A percentile compares a stretch with the other conserved stretches of the same genome.
These are phyloP conservation scores for Marcusenius ussheri DNA, from an alignment of 2,113 vertebrate species.

Conservation along the genomic window DNA sequence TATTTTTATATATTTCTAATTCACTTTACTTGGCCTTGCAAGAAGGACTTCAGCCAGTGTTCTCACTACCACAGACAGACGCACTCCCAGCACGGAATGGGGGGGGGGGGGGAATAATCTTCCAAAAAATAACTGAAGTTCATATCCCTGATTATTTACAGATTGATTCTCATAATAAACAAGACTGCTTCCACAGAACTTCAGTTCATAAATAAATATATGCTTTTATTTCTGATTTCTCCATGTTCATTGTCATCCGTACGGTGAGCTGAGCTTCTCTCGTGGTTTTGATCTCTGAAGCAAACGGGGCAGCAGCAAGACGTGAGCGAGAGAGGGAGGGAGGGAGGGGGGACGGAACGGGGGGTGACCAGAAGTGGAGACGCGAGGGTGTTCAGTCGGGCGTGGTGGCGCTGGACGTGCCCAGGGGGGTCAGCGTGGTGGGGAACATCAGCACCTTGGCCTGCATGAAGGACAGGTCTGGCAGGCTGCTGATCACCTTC, in stretches of 20 bases:
- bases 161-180: slow-evolving; percentile 64
- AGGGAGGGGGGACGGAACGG: background rate
- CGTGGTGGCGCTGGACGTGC: slow-evolving; percentile 39
- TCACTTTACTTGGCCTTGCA: slow-evolving; percentile 39
- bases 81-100: slow-evolving; percentile 65
- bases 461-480: slow-evolving; percentile 96
- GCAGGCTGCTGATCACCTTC: slow-evolving; percentile 81
- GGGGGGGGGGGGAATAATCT: slow-evolving; percentile 43
- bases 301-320: background rate
- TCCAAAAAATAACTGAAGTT: slow-evolving; percentile 35
- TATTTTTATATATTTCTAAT: slow-evolving; percentile 40
- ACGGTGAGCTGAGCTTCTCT: background rate
- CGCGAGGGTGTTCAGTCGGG: slow-evolving; percentile 42
- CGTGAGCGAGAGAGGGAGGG: slow-evolving; percentile 21
- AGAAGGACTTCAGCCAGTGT: slow-evolving; percentile 75
- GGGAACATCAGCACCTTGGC: slow-evolving; percentile 99
- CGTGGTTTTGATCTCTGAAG: background rate
- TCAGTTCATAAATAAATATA: slow-evolving; percentile 81
- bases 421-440: slow-evolving; percentile 79
- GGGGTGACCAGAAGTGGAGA: background rate
- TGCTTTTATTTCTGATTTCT: slow-evolving; percentile 49
- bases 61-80: slow-evolving; percentile 72
- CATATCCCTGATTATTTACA: slow-evolving; percentile 81
- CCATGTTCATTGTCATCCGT: slow-evolving; percentile 2
- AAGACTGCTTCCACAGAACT: slow-evolving; percentile 63